Base-by-base conservation (phyloP, 2,888 invertebrate genomes). In the Habroteleia sp. region DNA sequence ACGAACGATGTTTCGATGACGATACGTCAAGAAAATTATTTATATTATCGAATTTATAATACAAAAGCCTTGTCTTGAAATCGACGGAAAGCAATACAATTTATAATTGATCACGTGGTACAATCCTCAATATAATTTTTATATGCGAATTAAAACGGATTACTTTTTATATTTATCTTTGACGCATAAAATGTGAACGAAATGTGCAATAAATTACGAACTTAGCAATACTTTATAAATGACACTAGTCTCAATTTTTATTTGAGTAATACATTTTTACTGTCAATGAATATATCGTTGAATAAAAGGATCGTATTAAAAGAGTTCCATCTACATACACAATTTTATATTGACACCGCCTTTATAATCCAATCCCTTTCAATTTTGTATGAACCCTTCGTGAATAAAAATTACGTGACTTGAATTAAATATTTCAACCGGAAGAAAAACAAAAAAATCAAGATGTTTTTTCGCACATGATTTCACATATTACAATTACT, bases 201-300 rank as follows among this genome's bases (percentile, higher is more conserved):
- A 42, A 1, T 17, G 11, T 2, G 2, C 20, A 20, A 8, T 63
- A 63, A 48, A 50, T 29, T 41, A 48, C n/a, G 14, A 33, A 23
- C 16, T 7, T 13, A 14, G 8, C n/a, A 7, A 8, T 60, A 35
- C 13, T 46, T 60, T 60, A 25, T 27, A 33, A 50, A 50, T 41
- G 52, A 52, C 25, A 52, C 23, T 29, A 41, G 11, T 29, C 37
- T 29, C 37, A 23, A 48, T 50, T 62, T 41, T 50, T 42, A 42
- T 63, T 42, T 7, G 8, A 13, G 37, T 23, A 17, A 23, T 54
- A 20, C 54, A 54, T 44, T 69, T 69, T 69, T 69, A 58, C 23
- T 60, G 60, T 50, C 60, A 52, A 60, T 60, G 68, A 69, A 60
- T 60, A 54, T 42, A 60, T 37, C 44, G 35, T 23, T 10, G 60